A percentile compares a stretch with the other conserved stretches of the same genome.
phyloP scores from a whole-genome alignment of 2,113 vertebrate genomes.

The Ceyx cyanopectus region DNA sequence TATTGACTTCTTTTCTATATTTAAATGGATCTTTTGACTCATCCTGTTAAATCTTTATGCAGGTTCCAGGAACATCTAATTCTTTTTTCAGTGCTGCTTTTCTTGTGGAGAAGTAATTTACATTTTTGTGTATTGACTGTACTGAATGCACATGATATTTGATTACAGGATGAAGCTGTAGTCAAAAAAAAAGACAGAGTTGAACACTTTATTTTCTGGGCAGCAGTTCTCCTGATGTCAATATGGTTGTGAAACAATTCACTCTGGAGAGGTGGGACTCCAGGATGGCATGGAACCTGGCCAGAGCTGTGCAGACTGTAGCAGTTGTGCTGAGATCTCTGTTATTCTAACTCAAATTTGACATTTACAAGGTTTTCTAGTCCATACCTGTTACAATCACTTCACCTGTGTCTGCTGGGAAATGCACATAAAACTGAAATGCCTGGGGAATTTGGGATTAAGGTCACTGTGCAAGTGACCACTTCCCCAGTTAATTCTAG shows the following conservation, averaged over 20 bases:
- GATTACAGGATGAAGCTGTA: not conserved
- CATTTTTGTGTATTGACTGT: conserved; percentile 46
- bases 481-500: not conserved
- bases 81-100: conserved; percentile 29
- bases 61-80: conserved; percentile 54
- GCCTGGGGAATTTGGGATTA: not conserved
- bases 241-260: not conserved
- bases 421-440: not conserved
- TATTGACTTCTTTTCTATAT: conserved; percentile 20
- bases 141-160: not conserved
- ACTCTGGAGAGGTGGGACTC: not conserved
- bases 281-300: not conserved
- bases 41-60: conserved; percentile 12
- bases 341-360: not conserved
- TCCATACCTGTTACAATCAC: not conserved
- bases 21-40: conserved; percentile 45
- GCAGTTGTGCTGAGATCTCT: not conserved
- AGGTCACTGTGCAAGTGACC: not conserved
- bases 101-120: conserved; percentile 53
- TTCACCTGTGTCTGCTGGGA: not conserved
- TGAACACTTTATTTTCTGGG: not conserved
- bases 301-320: not conserved
- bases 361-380: not conserved
- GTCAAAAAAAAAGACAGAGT: not conserved
- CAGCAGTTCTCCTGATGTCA: not conserved